A percentile compares a stretch with the other conserved stretches of the same genome.
Evolutionary conservation across 2,888 invertebrate species (phyloP).

Genomic region (Mimachlamys varia): DNA sequence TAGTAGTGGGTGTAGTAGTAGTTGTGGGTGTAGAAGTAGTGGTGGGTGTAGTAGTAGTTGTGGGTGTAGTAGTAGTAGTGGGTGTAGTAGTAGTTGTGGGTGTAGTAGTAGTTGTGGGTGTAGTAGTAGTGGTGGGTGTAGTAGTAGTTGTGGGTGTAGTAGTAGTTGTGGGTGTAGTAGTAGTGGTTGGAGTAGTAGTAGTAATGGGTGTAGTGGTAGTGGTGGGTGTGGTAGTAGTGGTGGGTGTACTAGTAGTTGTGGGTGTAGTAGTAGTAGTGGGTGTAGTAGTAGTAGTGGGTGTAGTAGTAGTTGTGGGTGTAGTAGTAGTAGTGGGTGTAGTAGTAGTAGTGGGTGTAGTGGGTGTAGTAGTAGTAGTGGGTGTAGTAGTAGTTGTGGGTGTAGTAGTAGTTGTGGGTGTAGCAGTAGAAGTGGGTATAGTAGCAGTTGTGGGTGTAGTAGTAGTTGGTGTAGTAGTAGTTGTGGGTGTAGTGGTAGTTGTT

Average conservation of each 20-base stretch:
- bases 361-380: not conserved
- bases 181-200: not conserved
- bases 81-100: not conserved
- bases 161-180: not conserved
- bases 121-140: not conserved
- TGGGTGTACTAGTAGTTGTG: not conserved
- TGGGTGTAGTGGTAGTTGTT: not conserved
- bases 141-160: not conserved
- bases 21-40: not conserved
- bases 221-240: constrained; percentile 32
- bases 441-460: not conserved
- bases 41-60: not conserved
- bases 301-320: not conserved
- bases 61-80: no score
- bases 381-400: not conserved
- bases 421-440: not conserved
- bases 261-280: not conserved
- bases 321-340: not conserved
- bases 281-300: not conserved
- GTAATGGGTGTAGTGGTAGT: not conserved
- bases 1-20: not conserved
- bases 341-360: not conserved
- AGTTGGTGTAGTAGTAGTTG: not conserved
- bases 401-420: not conserved
- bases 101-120: not conserved